Conservation (phyloP, 2,113 vertebrate genomes). For the Nansenia antarctica region DNA sequence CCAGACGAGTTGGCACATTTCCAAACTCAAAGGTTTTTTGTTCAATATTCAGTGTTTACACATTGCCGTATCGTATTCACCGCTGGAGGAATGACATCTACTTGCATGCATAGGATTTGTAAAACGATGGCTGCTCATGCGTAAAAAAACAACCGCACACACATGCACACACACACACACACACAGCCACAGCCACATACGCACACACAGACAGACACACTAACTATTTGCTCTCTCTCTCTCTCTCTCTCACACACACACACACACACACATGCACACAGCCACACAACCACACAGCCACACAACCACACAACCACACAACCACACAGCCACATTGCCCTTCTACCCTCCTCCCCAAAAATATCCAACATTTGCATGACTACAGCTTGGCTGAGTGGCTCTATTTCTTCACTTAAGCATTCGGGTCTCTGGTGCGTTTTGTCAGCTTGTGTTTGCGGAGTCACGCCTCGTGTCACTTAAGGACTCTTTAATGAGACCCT, state of each 20-base stretch:
- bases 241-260: neutral
- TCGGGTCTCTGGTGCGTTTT: conserved; percentile 43
- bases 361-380: conserved; percentile 44
- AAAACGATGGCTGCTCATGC: conserved; percentile 39
- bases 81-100: conserved; percentile 16
- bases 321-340: conserved; percentile 18
- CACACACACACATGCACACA: too few species aligned
- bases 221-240: too few species aligned
- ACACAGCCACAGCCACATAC: too few species aligned
- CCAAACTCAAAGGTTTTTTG: neutral
- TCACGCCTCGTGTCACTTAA: conserved; percentile 55
- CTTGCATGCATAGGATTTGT: conserved; percentile 28
- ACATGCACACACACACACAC: neutral
- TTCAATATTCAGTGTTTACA: neutral
- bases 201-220: neutral
- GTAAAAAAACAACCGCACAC: neutral
- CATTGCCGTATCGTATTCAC: neutral
- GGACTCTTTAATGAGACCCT: conserved; percentile 60
- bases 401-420: conserved; percentile 52
- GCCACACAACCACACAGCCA: too few species aligned
- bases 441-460: conserved; percentile 59
- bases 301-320: too few species aligned
- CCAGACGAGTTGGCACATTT: conserved; percentile 13
- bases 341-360: conserved; percentile 17
- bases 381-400: conserved; percentile 31